phyloP scores from a whole-genome alignment of 2,888 invertebrate genomes.

The Hydraecia micacea region DNA sequence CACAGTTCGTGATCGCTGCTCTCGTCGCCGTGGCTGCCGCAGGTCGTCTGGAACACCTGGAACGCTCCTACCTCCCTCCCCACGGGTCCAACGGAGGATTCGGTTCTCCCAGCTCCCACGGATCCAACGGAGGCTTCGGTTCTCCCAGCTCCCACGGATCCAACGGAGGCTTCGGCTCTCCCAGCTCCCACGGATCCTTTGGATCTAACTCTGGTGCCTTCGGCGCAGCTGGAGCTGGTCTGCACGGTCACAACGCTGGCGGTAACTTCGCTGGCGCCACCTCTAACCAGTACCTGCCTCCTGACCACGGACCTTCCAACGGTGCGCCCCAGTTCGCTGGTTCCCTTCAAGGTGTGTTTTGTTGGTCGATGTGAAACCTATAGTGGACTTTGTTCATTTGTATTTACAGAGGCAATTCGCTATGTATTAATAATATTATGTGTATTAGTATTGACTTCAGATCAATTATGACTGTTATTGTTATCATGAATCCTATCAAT shows the following conservation, averaged over 20 bases:
- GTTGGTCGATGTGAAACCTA: not conserved
- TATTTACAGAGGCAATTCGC: not conserved
- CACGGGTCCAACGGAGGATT: constrained; percentile 53
- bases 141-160: constrained; percentile 67
- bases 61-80: constrained; percentile 86
- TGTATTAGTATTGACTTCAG: too few relatives aligned
- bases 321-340: constrained; percentile 61
- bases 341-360: constrained; percentile 61
- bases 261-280: constrained; percentile 70
- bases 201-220: constrained; percentile 54
- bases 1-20: constrained; percentile 81
- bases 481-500: not conserved
- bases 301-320: constrained; percentile 75
- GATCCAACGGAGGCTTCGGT: constrained; percentile 46
- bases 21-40: constrained; percentile 81
- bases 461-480: not conserved
- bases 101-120: constrained; percentile 58
- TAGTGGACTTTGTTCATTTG: not conserved
- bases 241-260: constrained; percentile 13
- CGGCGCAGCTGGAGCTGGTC: constrained; percentile 46
- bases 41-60: constrained; percentile 84
- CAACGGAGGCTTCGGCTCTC: constrained; percentile 47
- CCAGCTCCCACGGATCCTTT: constrained; percentile 56
- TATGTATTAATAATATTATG: not conserved
- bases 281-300: constrained; percentile 85